Conservation (phyloP, 2,888 invertebrate species). For the Agrotis segetum region DNA sequence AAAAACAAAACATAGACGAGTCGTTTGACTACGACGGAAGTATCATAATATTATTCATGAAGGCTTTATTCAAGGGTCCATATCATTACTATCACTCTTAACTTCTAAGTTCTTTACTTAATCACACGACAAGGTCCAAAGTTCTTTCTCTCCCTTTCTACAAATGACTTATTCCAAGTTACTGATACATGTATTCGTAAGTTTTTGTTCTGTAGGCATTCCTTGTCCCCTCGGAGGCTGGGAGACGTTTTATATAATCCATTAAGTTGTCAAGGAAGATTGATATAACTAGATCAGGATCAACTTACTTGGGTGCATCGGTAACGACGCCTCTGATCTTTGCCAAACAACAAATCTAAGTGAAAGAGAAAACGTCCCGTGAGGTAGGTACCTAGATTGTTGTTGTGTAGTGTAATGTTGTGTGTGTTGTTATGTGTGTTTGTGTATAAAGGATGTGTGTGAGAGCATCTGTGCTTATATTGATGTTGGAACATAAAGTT, state of each 20-base stretch:
- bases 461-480: not conserved
- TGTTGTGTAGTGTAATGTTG: not conserved
- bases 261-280: conserved; percentile 89
- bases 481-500: no score
- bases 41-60: conserved; percentile 36
- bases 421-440: not conserved
- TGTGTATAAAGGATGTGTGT: no score
- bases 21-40: conserved; percentile 13
- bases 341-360: conserved; percentile 56
- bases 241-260: conserved; percentile 84
- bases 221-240: conserved; percentile 75
- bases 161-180: conserved; percentile 35
- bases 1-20: not conserved
- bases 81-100: conserved; percentile 44
- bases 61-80: conserved; percentile 48
- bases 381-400: not conserved
- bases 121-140: conserved; percentile 19
- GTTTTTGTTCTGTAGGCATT: conserved; percentile 49
- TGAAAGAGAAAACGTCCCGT: conserved; percentile 36
- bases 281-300: conserved; percentile 86
- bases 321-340: conserved; percentile 76
- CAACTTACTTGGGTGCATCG: conserved; percentile 84
- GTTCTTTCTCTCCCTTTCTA: conserved; percentile 4
- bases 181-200: conserved; percentile 31
- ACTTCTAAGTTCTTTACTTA: conserved; percentile 14